These are phyloP conservation scores for Esox masquinongy DNA, from an alignment of 2,797 vertebrate genomes.

Conservation along the genomic window DNA sequence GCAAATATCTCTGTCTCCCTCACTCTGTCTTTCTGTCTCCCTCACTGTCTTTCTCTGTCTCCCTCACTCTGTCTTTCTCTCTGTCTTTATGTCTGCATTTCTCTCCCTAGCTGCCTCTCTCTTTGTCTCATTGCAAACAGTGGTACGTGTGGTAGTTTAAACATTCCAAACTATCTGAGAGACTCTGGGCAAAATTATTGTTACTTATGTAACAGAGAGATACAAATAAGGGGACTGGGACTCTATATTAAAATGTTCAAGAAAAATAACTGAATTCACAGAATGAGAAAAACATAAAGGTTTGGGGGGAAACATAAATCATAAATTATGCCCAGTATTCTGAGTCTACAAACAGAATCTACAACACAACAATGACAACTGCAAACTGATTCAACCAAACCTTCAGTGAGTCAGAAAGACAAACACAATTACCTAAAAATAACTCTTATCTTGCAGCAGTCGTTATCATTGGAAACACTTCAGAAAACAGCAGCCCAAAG, in stretches of 20 bases:
- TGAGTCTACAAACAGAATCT: conserved; percentile 33
- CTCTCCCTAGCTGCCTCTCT: neutral
- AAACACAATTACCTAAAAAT: conserved; percentile 76
- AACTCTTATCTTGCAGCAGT: conserved; percentile 72
- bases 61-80: too few species aligned
- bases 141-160: conserved; percentile 34
- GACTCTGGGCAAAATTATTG: conserved; percentile 31
- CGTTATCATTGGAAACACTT: conserved; percentile 74
- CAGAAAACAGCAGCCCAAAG: conserved; percentile 65
- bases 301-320: conserved; percentile 34
- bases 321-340: conserved; percentile 38
- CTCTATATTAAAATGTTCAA: conserved; percentile 55
- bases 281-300: conserved; percentile 16
- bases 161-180: conserved; percentile 25
- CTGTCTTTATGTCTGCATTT: neutral
- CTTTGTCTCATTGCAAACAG: too few species aligned
- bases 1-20: neutral
- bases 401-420: conserved; percentile 53
- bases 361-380: conserved; percentile 14
- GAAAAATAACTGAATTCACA: conserved; percentile 23
- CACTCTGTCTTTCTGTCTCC: too few species aligned
- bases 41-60: too few species aligned
- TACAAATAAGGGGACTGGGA: conserved; percentile 25
- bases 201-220: conserved; percentile 8
- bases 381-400: conserved; percentile 48